Conservation (phyloP, 1,140 invertebrate species). For the Panulirus ornatus region DNA sequence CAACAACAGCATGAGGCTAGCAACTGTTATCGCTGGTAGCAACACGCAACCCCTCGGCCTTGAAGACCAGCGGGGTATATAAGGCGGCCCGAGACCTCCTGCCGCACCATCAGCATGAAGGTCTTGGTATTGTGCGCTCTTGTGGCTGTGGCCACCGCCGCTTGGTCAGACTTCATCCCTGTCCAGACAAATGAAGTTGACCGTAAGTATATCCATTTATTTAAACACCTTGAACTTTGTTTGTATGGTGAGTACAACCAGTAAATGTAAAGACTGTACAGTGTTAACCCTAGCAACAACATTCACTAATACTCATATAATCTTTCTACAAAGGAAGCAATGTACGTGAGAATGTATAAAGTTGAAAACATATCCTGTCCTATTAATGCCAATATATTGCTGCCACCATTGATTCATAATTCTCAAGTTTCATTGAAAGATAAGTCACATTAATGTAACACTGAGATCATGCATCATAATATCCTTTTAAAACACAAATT, state of each 20-base stretch:
- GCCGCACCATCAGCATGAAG: constrained; percentile 42
- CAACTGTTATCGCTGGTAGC: too few species aligned
- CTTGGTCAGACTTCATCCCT: not conserved
- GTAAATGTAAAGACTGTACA: too few species aligned
- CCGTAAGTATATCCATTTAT: not conserved
- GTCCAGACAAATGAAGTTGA: not conserved
- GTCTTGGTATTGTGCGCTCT: constrained; percentile 37
- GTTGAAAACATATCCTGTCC: too few species aligned
- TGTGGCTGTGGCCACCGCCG: constrained; percentile 47
- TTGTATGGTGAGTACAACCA: not conserved
- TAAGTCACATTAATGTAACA: too few species aligned
- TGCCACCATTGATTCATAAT: too few species aligned
- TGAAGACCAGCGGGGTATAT: not conserved
- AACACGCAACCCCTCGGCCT: too few species aligned
- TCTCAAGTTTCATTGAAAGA: too few species aligned
- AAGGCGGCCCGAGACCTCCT: not conserved
- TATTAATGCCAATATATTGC: too few species aligned
- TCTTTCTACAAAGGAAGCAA: not conserved
- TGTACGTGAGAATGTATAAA: not conserved
- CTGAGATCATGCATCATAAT: too few species aligned
- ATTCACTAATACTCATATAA: not conserved
- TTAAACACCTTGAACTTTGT: not conserved
- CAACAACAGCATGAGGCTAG: too few species aligned
- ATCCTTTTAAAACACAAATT: too few species aligned
- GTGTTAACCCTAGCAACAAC: not conserved